Conservation (phyloP, 2,113 vertebrate genomes). For the Aix galericulata region DNA sequence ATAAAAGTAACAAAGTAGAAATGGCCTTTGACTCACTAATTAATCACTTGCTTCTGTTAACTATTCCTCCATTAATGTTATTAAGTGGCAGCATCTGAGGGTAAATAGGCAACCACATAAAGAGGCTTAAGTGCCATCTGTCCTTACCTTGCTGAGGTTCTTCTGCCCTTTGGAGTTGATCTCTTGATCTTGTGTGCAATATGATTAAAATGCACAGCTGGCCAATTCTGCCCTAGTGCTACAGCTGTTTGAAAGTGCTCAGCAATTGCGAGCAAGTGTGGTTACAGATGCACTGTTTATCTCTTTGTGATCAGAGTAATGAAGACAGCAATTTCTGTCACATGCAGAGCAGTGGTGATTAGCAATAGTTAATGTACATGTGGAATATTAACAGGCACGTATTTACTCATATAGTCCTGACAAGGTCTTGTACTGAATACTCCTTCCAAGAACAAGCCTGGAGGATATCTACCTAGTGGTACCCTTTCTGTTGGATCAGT, state of each 20-base stretch:
- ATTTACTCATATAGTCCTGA: neutral
- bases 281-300: neutral
- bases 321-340: neutral
- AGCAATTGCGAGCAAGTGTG: neutral
- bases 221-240: neutral
- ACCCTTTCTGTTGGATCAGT: neutral
- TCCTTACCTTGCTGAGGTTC: neutral
- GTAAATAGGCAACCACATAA: neutral
- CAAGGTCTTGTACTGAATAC: neutral
- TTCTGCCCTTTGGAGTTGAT: neutral
- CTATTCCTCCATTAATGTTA: neutral
- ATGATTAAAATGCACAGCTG: neutral
- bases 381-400: neutral
- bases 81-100: neutral
- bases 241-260: neutral
- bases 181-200: neutral
- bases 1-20: constrained; percentile 21
- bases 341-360: neutral
- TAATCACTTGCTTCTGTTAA: constrained; percentile 39
- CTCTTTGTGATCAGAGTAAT: neutral
- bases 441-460: neutral
- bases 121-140: constrained; percentile 39
- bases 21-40: constrained; percentile 42
- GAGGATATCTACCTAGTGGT: neutral
- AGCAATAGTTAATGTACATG: neutral